These are phyloP conservation scores for Mesorhabditis sp. DNA, from an alignment of 2,888 invertebrate species.

Conservation along the genomic window DNA sequence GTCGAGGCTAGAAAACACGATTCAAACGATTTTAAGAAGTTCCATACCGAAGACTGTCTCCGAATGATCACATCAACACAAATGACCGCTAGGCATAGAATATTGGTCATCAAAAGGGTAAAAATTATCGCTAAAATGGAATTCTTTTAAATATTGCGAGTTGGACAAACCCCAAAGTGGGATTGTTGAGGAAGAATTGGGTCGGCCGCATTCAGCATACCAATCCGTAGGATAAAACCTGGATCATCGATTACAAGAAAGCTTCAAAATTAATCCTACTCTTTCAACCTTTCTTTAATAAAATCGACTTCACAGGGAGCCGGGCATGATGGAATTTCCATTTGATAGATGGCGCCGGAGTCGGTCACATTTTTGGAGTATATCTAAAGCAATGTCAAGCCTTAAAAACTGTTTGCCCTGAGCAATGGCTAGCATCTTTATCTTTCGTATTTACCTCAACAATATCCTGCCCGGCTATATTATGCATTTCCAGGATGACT, in stretches of 20 bases:
- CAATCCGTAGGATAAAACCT: not conserved
- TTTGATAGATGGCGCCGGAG: constrained; percentile 28
- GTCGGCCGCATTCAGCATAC: constrained; percentile 1
- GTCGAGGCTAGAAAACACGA: not conserved
- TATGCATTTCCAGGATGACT: constrained; percentile 50
- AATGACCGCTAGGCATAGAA: not conserved
- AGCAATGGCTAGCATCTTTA: not conserved
- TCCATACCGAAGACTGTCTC: not conserved
- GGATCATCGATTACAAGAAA: not conserved
- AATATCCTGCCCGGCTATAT: constrained; percentile 21
- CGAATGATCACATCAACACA: constrained; percentile 4
- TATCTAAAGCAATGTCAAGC: constrained; percentile 22
- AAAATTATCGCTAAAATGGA: not conserved
- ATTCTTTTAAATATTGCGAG: not conserved
- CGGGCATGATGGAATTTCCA: constrained; percentile 40
- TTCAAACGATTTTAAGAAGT: too few relatives aligned
- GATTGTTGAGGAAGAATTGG: not conserved
- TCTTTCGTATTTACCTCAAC: constrained; percentile 23
- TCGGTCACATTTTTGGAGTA: constrained; percentile 54
- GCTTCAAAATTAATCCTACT: not conserved
- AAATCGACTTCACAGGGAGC: constrained; percentile 39
- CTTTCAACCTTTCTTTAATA: constrained; percentile 9
- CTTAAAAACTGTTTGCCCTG: not conserved
- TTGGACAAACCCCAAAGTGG: not conserved
- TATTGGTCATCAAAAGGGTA: not conserved